Evolutionary conservation across 2,797 vertebrate genomes (phyloP).

Genomic region (Sebastolobus altivelis): DNA sequence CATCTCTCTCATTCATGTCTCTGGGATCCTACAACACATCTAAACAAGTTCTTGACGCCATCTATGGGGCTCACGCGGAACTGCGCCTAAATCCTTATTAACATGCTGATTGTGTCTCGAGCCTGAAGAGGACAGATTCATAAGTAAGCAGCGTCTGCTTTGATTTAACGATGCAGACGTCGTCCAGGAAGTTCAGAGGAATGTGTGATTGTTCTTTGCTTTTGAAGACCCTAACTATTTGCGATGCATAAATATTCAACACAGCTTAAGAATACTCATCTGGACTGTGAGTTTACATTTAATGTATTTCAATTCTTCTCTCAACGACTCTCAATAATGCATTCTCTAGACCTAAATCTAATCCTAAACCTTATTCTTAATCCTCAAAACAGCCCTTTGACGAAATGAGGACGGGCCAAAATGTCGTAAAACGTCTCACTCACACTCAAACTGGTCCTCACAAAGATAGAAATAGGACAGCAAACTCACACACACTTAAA

Average conservation of each 20-base stretch:
- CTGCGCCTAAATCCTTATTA: slow-evolving; percentile 25
- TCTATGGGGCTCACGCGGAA: slow-evolving; percentile 60
- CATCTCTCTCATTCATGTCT: slow-evolving; percentile 36
- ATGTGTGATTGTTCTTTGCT: background rate
- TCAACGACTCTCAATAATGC: background rate
- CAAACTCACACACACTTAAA: background rate
- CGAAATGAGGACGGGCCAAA: background rate
- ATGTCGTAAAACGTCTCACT: background rate
- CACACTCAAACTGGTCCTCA: background rate
- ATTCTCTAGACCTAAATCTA: background rate
- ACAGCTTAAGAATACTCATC: background rate
- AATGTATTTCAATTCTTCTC: background rate
- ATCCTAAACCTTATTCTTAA: background rate
- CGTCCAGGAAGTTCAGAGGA: background rate
- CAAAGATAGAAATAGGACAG: background rate
- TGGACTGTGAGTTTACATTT: background rate
- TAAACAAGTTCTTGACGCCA: slow-evolving; percentile 59
- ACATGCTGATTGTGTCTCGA: background rate
- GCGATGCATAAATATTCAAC: background rate
- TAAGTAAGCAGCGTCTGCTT: background rate
- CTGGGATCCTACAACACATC: background rate
- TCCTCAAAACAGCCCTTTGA: background rate
- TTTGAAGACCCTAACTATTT: background rate
- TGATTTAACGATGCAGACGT: background rate
- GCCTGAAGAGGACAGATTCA: background rate